Evolutionary conservation across 1,140 invertebrate genomes (phyloP), one percentile per base, ranked within the genome.

Genomic region (Doryteuthis pealeii): DNA sequence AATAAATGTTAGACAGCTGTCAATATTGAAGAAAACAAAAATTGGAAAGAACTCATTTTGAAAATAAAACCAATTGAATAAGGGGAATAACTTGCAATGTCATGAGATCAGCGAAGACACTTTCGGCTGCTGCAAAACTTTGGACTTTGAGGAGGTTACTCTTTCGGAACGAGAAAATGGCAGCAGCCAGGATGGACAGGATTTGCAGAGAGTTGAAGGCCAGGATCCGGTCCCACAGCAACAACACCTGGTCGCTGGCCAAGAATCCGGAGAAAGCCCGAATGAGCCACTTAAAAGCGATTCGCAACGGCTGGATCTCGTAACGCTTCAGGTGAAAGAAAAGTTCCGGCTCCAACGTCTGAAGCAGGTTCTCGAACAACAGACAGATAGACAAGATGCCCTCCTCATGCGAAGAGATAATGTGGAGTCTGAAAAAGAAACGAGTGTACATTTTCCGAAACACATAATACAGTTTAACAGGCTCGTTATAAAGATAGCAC

Each of bases 231-330:
- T 98, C 96, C 96, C 96, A 99, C 12, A 99, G 88, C 45, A 94
- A 91, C 0, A 99, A 89, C 0, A 98, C 89, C 86, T 99, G 96
- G 81, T 97, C 95, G 5, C 95, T 95, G 0, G 94, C 93, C 68
- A 99, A 89, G 84, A 96, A 95, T 0, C 96, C 96, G 79, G 95
- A 97, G 85, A 97, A 99, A 1, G 93, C 95, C 77, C 95, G 90
- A 91, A 98, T 96, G 14, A 99, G 87, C 96, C 96, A 99, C 86
- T 97, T 97, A 84, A 98, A 96, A 3, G 96, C 95, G 28, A 98
- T 91, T 81, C 93, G 91, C 40, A 96, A 97, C 95, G 96, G 95
- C 86, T 96, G 94, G 75, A 97, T 93, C 77, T 94, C 92, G 68
- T 94, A 91, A 81, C 92, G 92, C 76, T 93, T 92, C 78, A 97